A percentile compares a stretch with the other conserved stretches of the same genome.
phyloP scores from a whole-genome alignment of 1,140 invertebrate species.

The Rhagoletis pomonella region DNA sequence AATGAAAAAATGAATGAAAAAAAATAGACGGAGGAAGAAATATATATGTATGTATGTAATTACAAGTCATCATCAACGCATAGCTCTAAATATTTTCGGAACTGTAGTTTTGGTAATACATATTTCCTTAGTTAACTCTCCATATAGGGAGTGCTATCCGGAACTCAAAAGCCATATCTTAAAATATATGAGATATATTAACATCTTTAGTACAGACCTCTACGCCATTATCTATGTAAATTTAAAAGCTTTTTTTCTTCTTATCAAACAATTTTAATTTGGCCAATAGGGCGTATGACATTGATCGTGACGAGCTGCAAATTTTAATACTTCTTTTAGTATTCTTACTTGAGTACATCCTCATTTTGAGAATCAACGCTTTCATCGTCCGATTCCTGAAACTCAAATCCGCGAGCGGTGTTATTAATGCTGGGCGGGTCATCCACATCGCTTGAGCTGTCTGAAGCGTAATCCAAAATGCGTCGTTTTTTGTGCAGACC shows the following conservation, averaged over 20 bases:
- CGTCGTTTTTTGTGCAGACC: constrained; percentile 76
- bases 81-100: no score
- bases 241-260: no score
- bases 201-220: background rate
- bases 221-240: background rate
- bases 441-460: constrained; percentile 85
- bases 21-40: no score
- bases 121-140: no score
- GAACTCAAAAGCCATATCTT: no score
- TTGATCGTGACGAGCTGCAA: no score
- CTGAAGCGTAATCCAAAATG: constrained; percentile 80
- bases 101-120: no score
- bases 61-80: no score
- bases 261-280: no score
- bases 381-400: constrained; percentile 84
- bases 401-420: constrained; percentile 79
- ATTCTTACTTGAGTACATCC: constrained; percentile 83
- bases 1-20: background rate
- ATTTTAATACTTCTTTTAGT: background rate
- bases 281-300: no score
- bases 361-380: constrained; percentile 84
- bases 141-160: no score
- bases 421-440: constrained; percentile 79
- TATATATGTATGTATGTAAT: no score
- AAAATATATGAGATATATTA: background rate